These are phyloP conservation scores for Torymus auratus DNA, from an alignment of 2,888 invertebrate genomes.

Conservation along the genomic window DNA sequence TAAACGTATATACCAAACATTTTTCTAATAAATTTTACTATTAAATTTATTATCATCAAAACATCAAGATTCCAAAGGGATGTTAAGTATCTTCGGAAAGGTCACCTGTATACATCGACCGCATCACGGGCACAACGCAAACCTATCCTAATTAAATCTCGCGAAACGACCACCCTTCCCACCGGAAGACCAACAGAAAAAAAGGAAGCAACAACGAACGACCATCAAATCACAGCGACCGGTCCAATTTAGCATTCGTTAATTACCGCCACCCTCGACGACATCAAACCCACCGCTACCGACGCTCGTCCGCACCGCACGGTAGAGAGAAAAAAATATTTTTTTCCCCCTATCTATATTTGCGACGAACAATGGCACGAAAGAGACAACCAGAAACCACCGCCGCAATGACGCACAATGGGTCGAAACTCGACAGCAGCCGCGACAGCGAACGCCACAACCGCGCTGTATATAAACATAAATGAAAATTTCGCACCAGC, in stretches of 20 bases:
- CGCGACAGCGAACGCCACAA: background rate
- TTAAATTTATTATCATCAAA: too few relatives aligned
- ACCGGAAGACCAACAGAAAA: background rate
- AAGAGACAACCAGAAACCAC: background rate
- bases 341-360: slow-evolving; percentile 21
- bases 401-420: background rate
- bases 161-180: background rate
- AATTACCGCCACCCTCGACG: background rate
- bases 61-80: too few relatives aligned
- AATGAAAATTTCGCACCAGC: slow-evolving; percentile 39
- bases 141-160: background rate
- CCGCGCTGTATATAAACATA: slow-evolving; percentile 23
- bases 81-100: too few relatives aligned
- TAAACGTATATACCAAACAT: too few relatives aligned
- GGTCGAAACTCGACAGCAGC: too few relatives aligned
- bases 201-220: too few relatives aligned
- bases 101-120: too few relatives aligned
- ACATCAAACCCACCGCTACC: background rate
- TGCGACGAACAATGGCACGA: slow-evolving; percentile 4
- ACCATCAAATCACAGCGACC: background rate
- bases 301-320: background rate
- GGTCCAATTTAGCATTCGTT: slow-evolving; percentile 1
- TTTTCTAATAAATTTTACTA: too few relatives aligned
- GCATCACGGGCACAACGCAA: too few relatives aligned
- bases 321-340: background rate